These are phyloP conservation scores for Anthonomus grandis DNA, from an alignment of 1,140 invertebrate species.

Conservation along the genomic window DNA sequence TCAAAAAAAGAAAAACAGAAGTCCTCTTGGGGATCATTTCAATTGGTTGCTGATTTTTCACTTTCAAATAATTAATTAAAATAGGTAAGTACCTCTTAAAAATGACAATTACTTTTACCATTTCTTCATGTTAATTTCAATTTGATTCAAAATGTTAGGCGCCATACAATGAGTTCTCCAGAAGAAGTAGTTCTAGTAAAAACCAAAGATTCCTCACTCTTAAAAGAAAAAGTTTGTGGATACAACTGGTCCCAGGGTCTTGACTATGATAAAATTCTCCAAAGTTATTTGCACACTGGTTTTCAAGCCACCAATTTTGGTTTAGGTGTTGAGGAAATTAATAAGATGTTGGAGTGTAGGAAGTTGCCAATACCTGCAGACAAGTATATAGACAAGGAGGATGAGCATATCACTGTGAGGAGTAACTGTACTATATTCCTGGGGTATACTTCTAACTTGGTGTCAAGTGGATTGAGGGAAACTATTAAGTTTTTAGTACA, in stretches of 20 bases:
- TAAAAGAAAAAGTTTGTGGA: slow-evolving; percentile 58
- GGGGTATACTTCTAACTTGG: slow-evolving; percentile 97
- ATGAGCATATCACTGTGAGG: slow-evolving; percentile 74
- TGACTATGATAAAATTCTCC: slow-evolving; percentile 80
- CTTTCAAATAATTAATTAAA: neutral
- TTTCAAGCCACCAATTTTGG: slow-evolving; percentile 98
- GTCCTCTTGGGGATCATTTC: neutral
- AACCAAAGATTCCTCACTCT: slow-evolving; percentile 35
- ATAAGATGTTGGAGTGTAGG: slow-evolving; percentile 82
- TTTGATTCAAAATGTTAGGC: too few relatives aligned
- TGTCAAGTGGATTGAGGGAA: slow-evolving; percentile 92
- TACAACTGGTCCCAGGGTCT: slow-evolving; percentile 95
- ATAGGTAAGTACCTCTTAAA: neutral
- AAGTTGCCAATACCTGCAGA: slow-evolving; percentile 63
- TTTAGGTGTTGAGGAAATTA: slow-evolving; percentile 84
- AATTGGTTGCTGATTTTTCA: neutral
- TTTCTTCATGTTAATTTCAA: neutral
- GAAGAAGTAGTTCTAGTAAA: slow-evolving; percentile 42
- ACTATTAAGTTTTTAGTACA: slow-evolving; percentile 86
- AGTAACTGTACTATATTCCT: slow-evolving; percentile 94
- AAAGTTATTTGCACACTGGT: slow-evolving; percentile 77
- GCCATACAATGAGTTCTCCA: slow-evolving; percentile 3
- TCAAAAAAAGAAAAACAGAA: neutral
- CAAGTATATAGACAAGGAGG: slow-evolving; percentile 68
- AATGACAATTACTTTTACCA: neutral